Conservation (phyloP, 2,113 vertebrate genomes). For the Calcarius ornatus region DNA sequence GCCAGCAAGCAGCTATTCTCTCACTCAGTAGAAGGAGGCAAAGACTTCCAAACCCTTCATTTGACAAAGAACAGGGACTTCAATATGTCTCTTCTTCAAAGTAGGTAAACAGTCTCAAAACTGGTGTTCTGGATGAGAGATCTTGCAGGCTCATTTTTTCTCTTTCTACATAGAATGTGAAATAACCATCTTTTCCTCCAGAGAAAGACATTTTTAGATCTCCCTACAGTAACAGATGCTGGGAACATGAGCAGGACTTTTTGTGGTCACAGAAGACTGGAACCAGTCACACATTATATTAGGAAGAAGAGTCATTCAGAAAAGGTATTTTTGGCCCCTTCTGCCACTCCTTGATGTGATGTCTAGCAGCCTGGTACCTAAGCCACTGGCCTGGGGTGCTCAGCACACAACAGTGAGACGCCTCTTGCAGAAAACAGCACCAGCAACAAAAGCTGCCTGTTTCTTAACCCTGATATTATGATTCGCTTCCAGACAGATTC, state of each 20-base stretch:
- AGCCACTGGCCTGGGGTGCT: not conserved
- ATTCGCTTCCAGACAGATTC: not conserved
- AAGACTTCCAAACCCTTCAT: not conserved
- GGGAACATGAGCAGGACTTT: not conserved
- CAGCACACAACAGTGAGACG: accelerated
- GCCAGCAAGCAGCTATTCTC: not conserved
- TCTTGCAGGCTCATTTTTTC: not conserved
- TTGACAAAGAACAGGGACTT: not conserved
- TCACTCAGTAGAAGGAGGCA: not conserved
- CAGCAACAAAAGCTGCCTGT: not conserved
- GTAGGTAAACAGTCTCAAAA: not conserved
- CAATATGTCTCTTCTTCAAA: not conserved
- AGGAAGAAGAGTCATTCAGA: not conserved
- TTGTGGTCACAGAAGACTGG: not conserved
- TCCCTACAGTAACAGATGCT: not conserved
- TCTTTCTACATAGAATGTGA: not conserved
- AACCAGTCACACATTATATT: not conserved
- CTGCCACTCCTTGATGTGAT: not conserved
- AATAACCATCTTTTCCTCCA: not conserved
- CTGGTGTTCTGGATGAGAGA: not conserved
- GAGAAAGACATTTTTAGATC: not conserved
- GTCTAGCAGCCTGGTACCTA: not conserved
- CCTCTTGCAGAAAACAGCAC: not conserved
- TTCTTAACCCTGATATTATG: not conserved
- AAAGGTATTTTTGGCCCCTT: not conserved